A percentile compares a stretch with the other conserved stretches of the same genome.
Evolutionary conservation across 2,888 invertebrate species (phyloP).

Genomic region (Thumatha senex): DNA sequence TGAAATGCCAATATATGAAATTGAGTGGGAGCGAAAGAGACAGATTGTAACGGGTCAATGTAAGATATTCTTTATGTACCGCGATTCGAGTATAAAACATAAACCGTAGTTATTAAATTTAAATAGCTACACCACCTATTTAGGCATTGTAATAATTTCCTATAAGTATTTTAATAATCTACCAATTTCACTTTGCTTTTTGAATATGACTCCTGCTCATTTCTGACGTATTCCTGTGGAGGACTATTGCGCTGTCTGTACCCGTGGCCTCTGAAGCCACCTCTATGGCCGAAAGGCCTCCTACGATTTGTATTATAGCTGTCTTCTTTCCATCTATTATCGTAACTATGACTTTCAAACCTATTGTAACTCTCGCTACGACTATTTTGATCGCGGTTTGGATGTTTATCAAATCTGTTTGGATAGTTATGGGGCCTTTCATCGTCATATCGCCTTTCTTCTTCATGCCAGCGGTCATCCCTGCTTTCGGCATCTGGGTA

Average conservation of each 20-base stretch:
- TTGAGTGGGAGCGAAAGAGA: too few relatives aligned
- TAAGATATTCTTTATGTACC: too few relatives aligned
- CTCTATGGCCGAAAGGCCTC: conserved; percentile 52
- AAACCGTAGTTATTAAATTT: conserved; percentile 23
- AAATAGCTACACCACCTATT: conserved; percentile 33
- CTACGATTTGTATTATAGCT: conserved; percentile 39
- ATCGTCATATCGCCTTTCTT: conserved; percentile 32
- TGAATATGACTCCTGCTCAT: conserved; percentile 28
- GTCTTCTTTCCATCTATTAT: conserved; percentile 47
- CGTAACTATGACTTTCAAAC: conserved; percentile 32
- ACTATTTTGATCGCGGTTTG: conserved; percentile 26
- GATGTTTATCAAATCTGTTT: conserved; percentile 28
- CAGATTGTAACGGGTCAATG: too few relatives aligned
- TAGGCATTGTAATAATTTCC: conserved; percentile 39
- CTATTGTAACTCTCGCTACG: conserved; percentile 28
- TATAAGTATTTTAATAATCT: conserved; percentile 54
- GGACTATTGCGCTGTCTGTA: conserved; percentile 33
- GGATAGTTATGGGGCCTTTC: conserved; percentile 33
- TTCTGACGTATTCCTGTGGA: conserved; percentile 29
- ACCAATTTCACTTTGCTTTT: conserved; percentile 70
- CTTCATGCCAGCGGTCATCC: conserved; percentile 36
- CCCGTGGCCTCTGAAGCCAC: conserved; percentile 48
- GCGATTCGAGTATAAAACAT: conserved; percentile 5
- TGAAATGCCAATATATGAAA: too few relatives aligned
- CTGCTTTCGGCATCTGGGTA: conserved; percentile 37